Evolutionary conservation across 2,797 vertebrate genomes (phyloP), one percentile per base, ranked within the genome.

Genomic region (Ibycter americanus): DNA sequence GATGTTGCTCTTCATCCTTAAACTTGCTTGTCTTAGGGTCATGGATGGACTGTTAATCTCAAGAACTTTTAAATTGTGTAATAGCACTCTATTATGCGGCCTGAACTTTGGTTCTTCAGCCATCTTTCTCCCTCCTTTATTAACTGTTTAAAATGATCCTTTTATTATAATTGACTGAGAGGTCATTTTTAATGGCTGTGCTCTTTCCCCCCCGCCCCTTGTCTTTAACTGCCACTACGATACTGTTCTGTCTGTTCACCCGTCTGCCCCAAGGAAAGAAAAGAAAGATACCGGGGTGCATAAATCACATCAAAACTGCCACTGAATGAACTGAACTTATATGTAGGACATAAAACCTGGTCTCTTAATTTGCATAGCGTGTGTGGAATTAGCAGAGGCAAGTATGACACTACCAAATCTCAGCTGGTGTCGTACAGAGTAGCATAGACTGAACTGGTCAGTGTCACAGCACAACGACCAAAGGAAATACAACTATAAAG

Each of bases 321-420:
- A 9, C 23, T 21, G 31, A 76, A 7, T 42, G 56, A 74, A 10
- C 21, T 14, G 52, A 14, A 13, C 0, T 2, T 12, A 1, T 9
- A 1, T 11, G 27, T 6, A 20, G 62, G n/a, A 16, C 32, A 9
- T 36, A 27, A 63, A 49, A 1, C 4, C 0, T 4, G 7, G 31
- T 32, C 42, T 86, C 31, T 56, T 21, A 12, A 7, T 36, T 11
- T 20, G 15, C 11, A 1, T 4, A 21, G 52, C 1, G 4, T 27
- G 16, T 3, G 12, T 52, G n/a, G 47, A 51, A 15, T 23, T n/a
- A 21, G 54, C n/a, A 49, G 49, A 27, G 59, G 27, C n/a, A 7
- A 14, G 32, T 13, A 4, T 4, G 2, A 1, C 19, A 1, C 42
- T 7, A 4, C 18, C 25, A 8, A 0, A 15, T 34, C 58, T 70